Evolutionary conservation across 1,140 invertebrate species (phyloP), one percentile per base, ranked within the genome.

Genomic region (Bombus turneri): DNA sequence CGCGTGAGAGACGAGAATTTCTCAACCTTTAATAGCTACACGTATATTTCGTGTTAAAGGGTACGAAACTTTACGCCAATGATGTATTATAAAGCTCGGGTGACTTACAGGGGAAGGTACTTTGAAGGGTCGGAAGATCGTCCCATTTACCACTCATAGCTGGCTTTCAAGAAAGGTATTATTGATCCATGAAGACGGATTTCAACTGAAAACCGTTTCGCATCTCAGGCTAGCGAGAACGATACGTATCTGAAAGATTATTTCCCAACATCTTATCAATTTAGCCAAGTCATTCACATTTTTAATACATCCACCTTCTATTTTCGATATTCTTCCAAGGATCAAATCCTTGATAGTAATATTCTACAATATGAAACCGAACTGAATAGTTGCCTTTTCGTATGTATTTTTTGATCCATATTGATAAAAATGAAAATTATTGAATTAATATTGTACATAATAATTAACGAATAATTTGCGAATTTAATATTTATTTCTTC

Each of bases 121-220:
- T 81, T 81, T 25, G 77, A 81, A 85, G 83, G 83, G 41, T 85
- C 77, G 83, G 69, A 80, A 80, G 83, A 85, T 85, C 77, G 77
- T 72, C 83, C 83, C 77, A 85, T 85, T 85, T 85, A 85, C 83
- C 64, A 84, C 82, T 84, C 82, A 73, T 73, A 81, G 83, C 77
- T 37, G 68, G 68, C 83, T 85, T 85, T 81, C 77, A 79, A 85
- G 83, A 81, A 85, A 85, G 69, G 57, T 85, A 85, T 85, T 85
- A 85, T 85, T 73, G 76, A 85, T 85, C 81, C 81, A 39, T 22
- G 53, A 85, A 71, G 83, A 81, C 68, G 77, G 77, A 85, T 81
- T 80, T 69, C 25, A 12, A 41, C 57, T 73, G 77, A n/a, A 81
- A 72, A 80, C 57, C 77, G 68, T 72, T 85, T 59, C 75, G 69